A percentile compares a stretch with the other conserved stretches of the same genome.
These are phyloP conservation scores for Timema podura DNA, from an alignment of 2,888 invertebrate genomes.

Conservation along the genomic window DNA sequence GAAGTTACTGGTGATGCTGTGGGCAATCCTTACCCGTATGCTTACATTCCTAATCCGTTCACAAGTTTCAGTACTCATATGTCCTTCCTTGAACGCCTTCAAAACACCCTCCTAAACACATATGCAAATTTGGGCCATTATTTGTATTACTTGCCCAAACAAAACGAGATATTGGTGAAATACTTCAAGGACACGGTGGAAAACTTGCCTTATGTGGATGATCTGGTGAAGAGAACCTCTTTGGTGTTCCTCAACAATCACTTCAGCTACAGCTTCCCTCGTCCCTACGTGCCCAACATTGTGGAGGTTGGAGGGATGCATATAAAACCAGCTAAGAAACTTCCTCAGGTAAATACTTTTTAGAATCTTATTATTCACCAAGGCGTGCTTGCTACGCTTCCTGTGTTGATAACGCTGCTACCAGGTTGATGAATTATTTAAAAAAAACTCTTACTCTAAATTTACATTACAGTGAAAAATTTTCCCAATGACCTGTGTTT, in stretches of 20 bases:
- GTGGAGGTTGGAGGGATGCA: conserved; percentile 40
- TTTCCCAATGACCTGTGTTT: no score
- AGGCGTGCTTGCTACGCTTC: no score
- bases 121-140: background rate
- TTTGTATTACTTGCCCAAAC: conserved; percentile 19
- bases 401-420: no score
- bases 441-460: no score
- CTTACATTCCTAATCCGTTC: conserved; percentile 51
- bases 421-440: no score
- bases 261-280: conserved; percentile 33
- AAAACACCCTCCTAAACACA: conserved; percentile 44
- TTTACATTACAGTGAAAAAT: no score
- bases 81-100: conserved; percentile 45
- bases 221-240: conserved; percentile 32
- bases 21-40: conserved; percentile 48
- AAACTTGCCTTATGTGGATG: conserved; percentile 28
- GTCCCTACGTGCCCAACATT: conserved; percentile 36
- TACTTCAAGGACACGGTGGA: conserved; percentile 17
- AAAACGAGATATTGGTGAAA: conserved; percentile 19
- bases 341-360: conserved; percentile 25
- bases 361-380: background rate
- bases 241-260: conserved; percentile 37
- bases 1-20: conserved; percentile 48
- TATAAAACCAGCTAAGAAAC: conserved; percentile 34
- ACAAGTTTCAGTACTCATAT: conserved; percentile 48